These are phyloP conservation scores for Macquaria australasica DNA, from an alignment of 2,113 vertebrate genomes.

Conservation along the genomic window DNA sequence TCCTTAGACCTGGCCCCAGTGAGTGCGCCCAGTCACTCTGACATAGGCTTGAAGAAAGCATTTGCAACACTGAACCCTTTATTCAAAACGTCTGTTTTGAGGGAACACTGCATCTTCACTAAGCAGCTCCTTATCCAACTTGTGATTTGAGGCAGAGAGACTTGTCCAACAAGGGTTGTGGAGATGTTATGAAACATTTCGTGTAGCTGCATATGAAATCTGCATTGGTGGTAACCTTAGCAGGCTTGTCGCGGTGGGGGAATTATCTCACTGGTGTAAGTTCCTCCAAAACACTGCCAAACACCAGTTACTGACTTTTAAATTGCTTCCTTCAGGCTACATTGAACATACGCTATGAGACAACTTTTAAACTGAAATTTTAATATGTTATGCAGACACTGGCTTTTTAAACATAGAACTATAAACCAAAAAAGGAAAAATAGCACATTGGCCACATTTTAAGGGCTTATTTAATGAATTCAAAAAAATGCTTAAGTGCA, in stretches of 20 bases:
- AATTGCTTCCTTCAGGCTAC: constrained; percentile 50
- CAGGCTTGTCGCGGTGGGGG: constrained; percentile 35
- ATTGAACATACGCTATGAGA: constrained; percentile 45
- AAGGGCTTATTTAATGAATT: neutral
- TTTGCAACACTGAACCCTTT: constrained; percentile 48
- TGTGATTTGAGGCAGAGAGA: constrained; percentile 41
- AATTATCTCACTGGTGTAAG: constrained; percentile 50
- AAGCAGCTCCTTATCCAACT: constrained; percentile 40
- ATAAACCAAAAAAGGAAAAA: constrained; percentile 21
- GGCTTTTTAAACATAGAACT: constrained; percentile 24
- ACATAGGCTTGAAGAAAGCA: constrained; percentile 41
- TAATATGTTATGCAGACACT: constrained; percentile 44
- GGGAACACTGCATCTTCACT: constrained; percentile 50
- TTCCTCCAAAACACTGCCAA: constrained; percentile 50
- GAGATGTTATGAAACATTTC: constrained; percentile 61
- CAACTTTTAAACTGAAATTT: constrained; percentile 32
- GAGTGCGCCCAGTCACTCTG: constrained; percentile 50
- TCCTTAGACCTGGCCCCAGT: constrained; percentile 52
- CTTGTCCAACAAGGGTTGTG: constrained; percentile 29
- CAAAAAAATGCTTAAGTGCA: neutral
- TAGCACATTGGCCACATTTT: neutral
- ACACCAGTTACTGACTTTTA: constrained; percentile 42
- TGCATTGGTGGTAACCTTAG: constrained; percentile 52
- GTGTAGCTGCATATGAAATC: constrained; percentile 44
- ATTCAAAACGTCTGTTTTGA: constrained; percentile 59